Evolutionary conservation across 2,113 vertebrate genomes (phyloP).

Genomic region (Piaya cayana): DNA sequence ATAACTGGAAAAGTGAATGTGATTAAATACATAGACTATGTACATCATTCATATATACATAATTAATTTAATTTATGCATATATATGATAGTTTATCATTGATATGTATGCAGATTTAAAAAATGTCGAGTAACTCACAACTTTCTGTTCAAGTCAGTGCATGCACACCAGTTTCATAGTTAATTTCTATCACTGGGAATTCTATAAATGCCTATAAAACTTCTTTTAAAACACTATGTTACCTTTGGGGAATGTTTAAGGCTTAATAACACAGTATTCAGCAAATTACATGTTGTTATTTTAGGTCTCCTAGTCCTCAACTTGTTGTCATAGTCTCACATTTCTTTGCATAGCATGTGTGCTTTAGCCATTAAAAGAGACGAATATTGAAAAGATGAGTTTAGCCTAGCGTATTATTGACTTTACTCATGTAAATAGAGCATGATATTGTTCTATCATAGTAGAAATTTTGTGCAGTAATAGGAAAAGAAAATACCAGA

Average conservation of each 20-base stretch:
- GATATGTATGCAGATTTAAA: background rate
- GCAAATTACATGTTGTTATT: background rate
- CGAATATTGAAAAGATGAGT: constrained; percentile 8
- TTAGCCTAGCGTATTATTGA: constrained; percentile 22
- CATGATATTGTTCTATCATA: background rate
- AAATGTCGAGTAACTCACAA: background rate
- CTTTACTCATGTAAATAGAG: background rate
- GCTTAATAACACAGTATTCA: background rate
- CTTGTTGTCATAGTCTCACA: background rate
- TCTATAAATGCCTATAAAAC: background rate
- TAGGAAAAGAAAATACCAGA: background rate
- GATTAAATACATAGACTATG: background rate
- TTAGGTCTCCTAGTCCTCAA: background rate
- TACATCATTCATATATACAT: background rate
- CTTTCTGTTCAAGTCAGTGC: background rate
- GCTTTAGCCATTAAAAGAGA: constrained; percentile 13
- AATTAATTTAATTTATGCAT: background rate
- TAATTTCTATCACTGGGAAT: background rate
- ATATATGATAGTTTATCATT: background rate
- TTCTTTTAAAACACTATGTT: background rate
- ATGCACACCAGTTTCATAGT: background rate
- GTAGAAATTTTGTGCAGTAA: background rate
- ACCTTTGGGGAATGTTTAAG: background rate
- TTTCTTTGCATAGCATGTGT: background rate
- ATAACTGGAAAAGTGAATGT: background rate